Base-by-base conservation (phyloP, 1,140 invertebrate genomes). In the Zaprionus africanus region DNA sequence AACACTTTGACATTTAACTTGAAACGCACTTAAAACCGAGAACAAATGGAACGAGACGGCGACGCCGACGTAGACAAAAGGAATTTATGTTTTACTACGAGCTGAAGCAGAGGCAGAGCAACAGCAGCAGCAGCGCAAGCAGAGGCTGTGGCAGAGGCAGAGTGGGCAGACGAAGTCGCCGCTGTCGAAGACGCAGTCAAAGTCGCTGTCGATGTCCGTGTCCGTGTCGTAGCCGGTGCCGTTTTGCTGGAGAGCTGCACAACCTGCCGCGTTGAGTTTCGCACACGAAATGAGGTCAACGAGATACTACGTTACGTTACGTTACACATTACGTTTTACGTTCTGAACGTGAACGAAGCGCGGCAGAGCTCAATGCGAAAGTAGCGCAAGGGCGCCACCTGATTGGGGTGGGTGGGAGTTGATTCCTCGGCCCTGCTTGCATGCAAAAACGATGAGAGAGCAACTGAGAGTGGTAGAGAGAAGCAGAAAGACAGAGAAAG, bases 261-360 rank as follows among this genome's bases (percentile, higher is more conserved):
- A 91, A 91, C 83, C 79, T 84, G 90, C 77, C 81, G 90, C 90
- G 75, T 90, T 82, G 90, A 90, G 76, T 82, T 90, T 92, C 87
- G 86, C 86, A 88, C 79, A 85, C 79, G 82, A 92, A 92, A 92
- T 92, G 90, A 92, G 90, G 90, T 92, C 90, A 92, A 92, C 90
- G 61, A 92, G 90, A 92, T 92, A 90, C 73, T 81, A 79, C 81
- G 65, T 81, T 82, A 85, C 79, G 81, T 86, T 86, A 88, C 84
- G 85, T 79, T 78, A 74, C 65, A 46, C 64, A 61, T 76, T 74
- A 71, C 78, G 62, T 78, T 82, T 78, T 82, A 83, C 76, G 81
- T 68, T 72, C 46, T 46, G 15, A 24, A 60, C 58, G 58, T 34
- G 31, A 38, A 65, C 31, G 28, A 31, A 9, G 31, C 9, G 31